Base-by-base conservation (phyloP, 2,113 vertebrate species). In the Cephalophus harveyi region DNA sequence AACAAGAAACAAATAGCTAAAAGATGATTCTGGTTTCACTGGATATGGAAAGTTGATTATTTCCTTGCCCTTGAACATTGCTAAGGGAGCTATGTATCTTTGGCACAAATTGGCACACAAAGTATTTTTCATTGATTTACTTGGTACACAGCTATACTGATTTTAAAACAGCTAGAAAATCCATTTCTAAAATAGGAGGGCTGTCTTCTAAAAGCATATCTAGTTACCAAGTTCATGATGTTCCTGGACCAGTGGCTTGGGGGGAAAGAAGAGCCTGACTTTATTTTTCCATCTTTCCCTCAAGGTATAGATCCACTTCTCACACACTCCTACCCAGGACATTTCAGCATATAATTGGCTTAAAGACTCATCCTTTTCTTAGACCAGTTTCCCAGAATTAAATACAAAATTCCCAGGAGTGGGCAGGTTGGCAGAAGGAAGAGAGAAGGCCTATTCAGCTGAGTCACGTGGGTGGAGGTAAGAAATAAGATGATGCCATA, bases 101-200 rank as follows among this genome's bases (percentile, higher is more conserved):
- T 40, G 33, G 27, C 48, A 94, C 46, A 95, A 81, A 96, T 82
- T 92, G 91, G 76, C 4, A 87, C 7, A 21, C 82, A 92, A 92
- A 87, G 89, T 92, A 89, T 57, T 97, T 43, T 85, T 94, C 92
- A 78, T 81, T 90, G 89, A 96, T 98, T 98, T 92, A 81, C 84
- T 96, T 74, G 12, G 59, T 54, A 36, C 48, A 95, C 79, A 95
- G 78, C 27, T 76, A 55, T 97, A 40, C 17, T 95, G 57, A 71
- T 88, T 98, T 95, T 87, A 96, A 98, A 97, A 95, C 93, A 97
- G 46, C 62, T 71, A 71, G 50, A 89, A 97, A 97, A 59, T 96
- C 91, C 74, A 89, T 98, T 96, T 98, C 92, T 94, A 97, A 98
- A 95, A 93, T 21, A 94, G 57, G 88, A 98, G 13, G 62, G 2